These are phyloP conservation scores for Crotalus helleri DNA, from an alignment of 2,113 vertebrate species.

Conservation along the genomic window DNA sequence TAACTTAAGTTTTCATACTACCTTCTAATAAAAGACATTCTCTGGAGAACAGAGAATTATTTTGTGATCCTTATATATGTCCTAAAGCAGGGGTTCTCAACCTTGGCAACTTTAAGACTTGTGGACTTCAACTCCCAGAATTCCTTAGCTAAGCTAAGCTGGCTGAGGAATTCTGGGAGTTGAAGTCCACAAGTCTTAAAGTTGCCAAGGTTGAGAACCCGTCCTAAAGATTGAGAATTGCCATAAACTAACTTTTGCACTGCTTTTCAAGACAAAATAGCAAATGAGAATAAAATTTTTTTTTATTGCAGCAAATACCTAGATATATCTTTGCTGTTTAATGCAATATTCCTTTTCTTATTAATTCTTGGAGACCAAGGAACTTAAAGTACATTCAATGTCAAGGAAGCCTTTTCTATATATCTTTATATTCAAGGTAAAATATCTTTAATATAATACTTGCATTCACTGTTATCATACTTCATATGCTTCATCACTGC, in stretches of 20 bases:
- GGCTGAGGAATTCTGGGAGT: too few relatives aligned
- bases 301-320: not conserved
- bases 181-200: too few relatives aligned
- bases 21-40: not conserved
- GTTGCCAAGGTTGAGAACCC: too few relatives aligned
- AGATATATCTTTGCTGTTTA: not conserved
- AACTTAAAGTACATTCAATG: constrained; percentile 23
- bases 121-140: too few relatives aligned
- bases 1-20: not conserved
- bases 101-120: too few relatives aligned
- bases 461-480: not conserved
- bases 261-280: constrained; percentile 20
- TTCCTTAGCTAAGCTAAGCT: too few relatives aligned
- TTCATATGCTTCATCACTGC: not conserved
- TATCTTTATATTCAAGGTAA: constrained; percentile 39
- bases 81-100: not conserved
- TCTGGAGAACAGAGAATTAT: not conserved
- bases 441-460: constrained; percentile 47
- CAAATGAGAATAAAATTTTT: constrained; percentile 5
- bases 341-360: constrained; percentile 15
- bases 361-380: constrained; percentile 9
- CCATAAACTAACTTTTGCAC: not conserved
- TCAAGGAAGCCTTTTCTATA: not conserved
- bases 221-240: not conserved
- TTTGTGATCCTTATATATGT: not conserved